These are phyloP conservation scores for Araneus ventricosus DNA, from an alignment of 1,140 invertebrate genomes.

Conservation along the genomic window DNA sequence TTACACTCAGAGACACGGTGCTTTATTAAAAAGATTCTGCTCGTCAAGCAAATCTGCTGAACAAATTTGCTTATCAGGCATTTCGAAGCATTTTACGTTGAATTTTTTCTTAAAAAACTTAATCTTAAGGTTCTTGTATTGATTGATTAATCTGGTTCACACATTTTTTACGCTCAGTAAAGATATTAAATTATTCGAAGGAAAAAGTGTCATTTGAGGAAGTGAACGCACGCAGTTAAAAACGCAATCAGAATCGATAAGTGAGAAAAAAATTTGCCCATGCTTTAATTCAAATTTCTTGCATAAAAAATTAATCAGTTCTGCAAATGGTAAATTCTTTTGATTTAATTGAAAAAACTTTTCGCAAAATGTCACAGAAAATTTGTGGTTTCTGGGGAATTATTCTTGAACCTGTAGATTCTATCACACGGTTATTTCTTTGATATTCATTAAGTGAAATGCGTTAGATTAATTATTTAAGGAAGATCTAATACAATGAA, in stretches of 20 bases:
- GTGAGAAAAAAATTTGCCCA: not conserved
- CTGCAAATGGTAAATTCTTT: not conserved
- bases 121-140: not conserved
- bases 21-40: constrained; percentile 34
- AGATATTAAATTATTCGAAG: constrained; percentile 33
- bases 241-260: constrained; percentile 37
- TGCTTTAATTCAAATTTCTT: not conserved
- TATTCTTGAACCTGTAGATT: not conserved
- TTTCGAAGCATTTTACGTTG: not conserved
- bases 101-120: constrained; percentile 23
- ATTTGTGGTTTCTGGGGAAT: not conserved
- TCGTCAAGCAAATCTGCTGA: constrained; percentile 29
- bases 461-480: not conserved
- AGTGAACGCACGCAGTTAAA: not conserved
- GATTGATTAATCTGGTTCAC: constrained; percentile 41
- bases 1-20: not conserved
- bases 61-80: constrained; percentile 28
- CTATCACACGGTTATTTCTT: not conserved
- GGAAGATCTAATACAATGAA: no score
- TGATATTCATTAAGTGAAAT: not conserved
- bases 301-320: not conserved
- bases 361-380: not conserved
- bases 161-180: not conserved
- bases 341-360: not conserved
- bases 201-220: constrained; percentile 8